Evolutionary conservation across 2,797 vertebrate genomes (phyloP).

Genomic region (Nyctalus aviator): DNA sequence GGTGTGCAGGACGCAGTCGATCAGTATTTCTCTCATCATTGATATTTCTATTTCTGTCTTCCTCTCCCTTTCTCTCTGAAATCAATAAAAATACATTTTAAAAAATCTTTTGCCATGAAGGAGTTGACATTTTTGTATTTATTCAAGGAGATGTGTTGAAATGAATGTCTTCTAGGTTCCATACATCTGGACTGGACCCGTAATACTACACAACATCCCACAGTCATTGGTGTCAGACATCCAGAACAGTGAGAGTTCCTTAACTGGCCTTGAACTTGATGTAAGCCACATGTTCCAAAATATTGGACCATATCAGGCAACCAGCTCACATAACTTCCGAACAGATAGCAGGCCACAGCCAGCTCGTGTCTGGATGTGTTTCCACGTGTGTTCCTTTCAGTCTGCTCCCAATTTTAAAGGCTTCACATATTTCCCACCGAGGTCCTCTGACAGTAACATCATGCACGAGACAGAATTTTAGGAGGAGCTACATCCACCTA

Average conservation of each 20-base stretch:
- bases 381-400: conserved; percentile 69
- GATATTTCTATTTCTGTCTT: no score
- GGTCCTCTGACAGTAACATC: conserved; percentile 65
- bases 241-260: background rate
- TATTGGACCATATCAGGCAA: background rate
- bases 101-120: background rate
- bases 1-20: no score
- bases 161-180: background rate
- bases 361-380: background rate
- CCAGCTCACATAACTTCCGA: background rate
- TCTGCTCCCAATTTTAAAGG: conserved; percentile 78
- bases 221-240: background rate
- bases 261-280: background rate
- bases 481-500: background rate
- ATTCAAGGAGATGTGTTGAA: background rate
- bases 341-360: background rate
- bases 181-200: background rate
- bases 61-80: no score
- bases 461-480: background rate
- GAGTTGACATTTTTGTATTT: background rate
- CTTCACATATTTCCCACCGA: conserved; percentile 78
- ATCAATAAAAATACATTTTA: no score
- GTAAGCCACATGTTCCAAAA: background rate
- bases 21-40: no score
- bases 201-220: background rate